phyloP scores from a whole-genome alignment of 2,113 vertebrate species.

The Mobula birostris region DNA sequence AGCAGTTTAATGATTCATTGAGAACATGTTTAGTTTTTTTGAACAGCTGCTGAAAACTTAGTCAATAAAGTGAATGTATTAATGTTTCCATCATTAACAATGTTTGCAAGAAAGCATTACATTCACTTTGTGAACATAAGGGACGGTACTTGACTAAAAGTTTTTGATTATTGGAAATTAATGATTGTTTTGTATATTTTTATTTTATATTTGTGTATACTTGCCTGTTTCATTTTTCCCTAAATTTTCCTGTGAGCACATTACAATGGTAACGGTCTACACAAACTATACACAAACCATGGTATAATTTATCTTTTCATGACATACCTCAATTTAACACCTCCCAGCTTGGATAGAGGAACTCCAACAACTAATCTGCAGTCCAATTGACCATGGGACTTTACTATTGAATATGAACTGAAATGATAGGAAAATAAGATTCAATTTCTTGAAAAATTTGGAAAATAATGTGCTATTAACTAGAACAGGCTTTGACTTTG shows the following conservation, averaged over 20 bases:
- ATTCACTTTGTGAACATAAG: background rate
- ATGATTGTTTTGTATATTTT: background rate
- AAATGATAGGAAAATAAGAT: background rate
- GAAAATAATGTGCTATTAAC: background rate
- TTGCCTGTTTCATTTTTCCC: background rate
- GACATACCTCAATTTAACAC: background rate
- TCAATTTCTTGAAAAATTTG: background rate
- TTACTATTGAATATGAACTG: background rate
- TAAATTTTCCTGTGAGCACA: background rate
- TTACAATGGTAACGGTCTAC: background rate
- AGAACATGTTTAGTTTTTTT: background rate
- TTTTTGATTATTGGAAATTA: background rate
- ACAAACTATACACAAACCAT: background rate
- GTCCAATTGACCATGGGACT: background rate
- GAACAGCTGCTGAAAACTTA: background rate
- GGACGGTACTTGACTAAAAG: background rate
- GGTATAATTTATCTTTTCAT: background rate
- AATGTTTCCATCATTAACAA: background rate
- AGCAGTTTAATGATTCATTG: background rate
- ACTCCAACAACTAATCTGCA: background rate
- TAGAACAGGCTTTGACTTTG: background rate
- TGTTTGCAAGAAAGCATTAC: background rate
- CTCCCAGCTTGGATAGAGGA: background rate
- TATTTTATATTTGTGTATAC: background rate
- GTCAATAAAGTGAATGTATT: background rate